Percentiles rank a stretch among this genome's conserved stretches.
These are phyloP conservation scores for Palloptera scutellata DNA, from an alignment of 2,888 invertebrate genomes.

Conservation along the genomic window DNA sequence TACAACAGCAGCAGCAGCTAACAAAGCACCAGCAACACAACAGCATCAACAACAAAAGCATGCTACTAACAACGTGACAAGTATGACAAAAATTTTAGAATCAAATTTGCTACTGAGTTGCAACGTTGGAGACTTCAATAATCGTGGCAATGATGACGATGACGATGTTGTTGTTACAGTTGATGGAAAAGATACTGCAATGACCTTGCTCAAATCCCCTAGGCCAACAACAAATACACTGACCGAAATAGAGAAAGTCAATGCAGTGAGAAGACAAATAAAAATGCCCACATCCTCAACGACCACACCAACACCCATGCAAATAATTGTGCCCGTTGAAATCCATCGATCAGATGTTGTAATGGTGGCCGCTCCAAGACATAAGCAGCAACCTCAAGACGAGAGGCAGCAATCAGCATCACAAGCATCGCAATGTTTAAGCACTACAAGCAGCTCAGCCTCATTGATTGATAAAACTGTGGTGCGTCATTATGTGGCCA, in stretches of 20 bases:
- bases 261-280: slow-evolving; percentile 17
- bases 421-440: slow-evolving; percentile 32
- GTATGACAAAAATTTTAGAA: slow-evolving; percentile 29
- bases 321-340: slow-evolving; percentile 55
- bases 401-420: not conserved
- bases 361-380: slow-evolving; percentile 3
- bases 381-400: slow-evolving; percentile 10
- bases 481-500: slow-evolving; percentile 71
- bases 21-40: too few species aligned
- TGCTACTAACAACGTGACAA: slow-evolving; percentile 9
- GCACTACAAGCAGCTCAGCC: slow-evolving; percentile 50
- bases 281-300: slow-evolving; percentile 12
- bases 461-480: slow-evolving; percentile 64
- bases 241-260: slow-evolving; percentile 17
- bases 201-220: slow-evolving; percentile 12
- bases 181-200: not conserved
- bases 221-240: slow-evolving; percentile 10
- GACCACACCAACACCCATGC: slow-evolving; percentile 32
- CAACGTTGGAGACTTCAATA: not conserved
- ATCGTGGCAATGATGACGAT: not conserved
- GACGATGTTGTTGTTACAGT: not conserved
- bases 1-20: slow-evolving; percentile 2
- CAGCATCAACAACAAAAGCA: slow-evolving; percentile 10
- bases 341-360: slow-evolving; percentile 44
- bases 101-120: slow-evolving; percentile 22